Conservation (phyloP, 2,797 vertebrate genomes). For the Prionace glauca region DNA sequence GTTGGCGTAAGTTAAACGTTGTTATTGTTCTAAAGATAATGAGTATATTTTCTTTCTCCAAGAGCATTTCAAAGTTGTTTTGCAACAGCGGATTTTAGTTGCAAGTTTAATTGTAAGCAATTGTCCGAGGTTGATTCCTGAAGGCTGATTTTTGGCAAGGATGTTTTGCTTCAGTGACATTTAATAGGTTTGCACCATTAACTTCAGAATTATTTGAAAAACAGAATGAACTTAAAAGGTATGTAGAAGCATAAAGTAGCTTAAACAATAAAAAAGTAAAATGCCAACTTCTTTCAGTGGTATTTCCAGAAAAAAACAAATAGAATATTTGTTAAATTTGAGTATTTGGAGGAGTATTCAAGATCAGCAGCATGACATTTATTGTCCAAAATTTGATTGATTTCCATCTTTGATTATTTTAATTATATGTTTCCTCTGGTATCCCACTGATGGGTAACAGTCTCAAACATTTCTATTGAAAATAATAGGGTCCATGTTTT, state of each 20-base stretch:
- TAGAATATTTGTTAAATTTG: too few relatives aligned
- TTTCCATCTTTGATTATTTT: not conserved
- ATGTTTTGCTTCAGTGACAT: not conserved
- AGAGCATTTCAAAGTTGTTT: not conserved
- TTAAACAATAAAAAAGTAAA: not conserved
- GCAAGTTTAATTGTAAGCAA: not conserved
- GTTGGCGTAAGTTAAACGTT: constrained; percentile 36
- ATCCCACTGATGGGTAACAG: not conserved
- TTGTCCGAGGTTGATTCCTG: not conserved
- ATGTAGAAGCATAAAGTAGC: not conserved
- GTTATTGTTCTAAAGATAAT: not conserved
- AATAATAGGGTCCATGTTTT: not conserved
- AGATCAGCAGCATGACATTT: not conserved
- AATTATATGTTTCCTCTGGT: not conserved
- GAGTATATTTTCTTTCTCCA: not conserved
- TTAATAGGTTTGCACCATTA: not conserved
- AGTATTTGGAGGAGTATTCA: too few relatives aligned
- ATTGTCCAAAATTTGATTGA: not conserved
- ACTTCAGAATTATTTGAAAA: not conserved
- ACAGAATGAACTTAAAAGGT: not conserved
- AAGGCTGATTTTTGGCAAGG: not conserved
- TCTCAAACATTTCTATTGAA: not conserved
- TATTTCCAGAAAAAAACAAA: not conserved
- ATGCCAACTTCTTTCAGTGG: not conserved
- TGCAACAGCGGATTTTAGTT: not conserved